Base-by-base conservation (phyloP, 2,113 vertebrate genomes). In the Sprattus sprattus region DNA sequence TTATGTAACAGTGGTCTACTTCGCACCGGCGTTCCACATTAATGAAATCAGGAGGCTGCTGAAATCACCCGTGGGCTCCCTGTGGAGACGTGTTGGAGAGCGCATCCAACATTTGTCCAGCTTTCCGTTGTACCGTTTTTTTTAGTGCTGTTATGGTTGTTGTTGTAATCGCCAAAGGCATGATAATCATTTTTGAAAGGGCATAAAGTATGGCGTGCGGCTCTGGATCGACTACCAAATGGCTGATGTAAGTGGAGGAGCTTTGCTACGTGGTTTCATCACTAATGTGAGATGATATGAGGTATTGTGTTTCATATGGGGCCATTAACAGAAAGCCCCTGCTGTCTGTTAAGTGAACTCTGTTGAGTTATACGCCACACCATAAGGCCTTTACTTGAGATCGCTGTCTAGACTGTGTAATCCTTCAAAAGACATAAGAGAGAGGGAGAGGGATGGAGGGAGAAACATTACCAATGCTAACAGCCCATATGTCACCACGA, bases 381-480 rank as follows among this genome's bases (percentile, higher is more conserved):
- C 84, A 81, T 85, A 81, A 75, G 82, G 88, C 71, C 84, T 89
- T 87, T 78, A 83, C 82, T 57, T 6, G 60, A 86, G 85, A 75
- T 86, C 28, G 80, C 88, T 71, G 88, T 93, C 91, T 93, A 91
- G 90, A 91, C 90, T 47, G 57, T 86, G 52, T 91, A 91, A 92
- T 92, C 89, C 91, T 81, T 8, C 25, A 71, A 84, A 90, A 87
- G 8, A 78, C 32, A 86, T 85, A 88, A 87, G 80, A 80, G 83
- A 78, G 81, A 80, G 60, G 84, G 87, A 90, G 49, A 45, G 50
- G 16, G n/a, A n/a, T 9, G 32, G 81, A n/a, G 8, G n/a, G 22
- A 32, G 64, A 32, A 32, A 32, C 28, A 78, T 78, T 78, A 78
- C 28, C 28, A 78, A 44, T 39, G 71, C 71, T 78, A 78, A 78